Conservation (phyloP, 2,113 vertebrate genomes). For the Hyaena hyaena region DNA sequence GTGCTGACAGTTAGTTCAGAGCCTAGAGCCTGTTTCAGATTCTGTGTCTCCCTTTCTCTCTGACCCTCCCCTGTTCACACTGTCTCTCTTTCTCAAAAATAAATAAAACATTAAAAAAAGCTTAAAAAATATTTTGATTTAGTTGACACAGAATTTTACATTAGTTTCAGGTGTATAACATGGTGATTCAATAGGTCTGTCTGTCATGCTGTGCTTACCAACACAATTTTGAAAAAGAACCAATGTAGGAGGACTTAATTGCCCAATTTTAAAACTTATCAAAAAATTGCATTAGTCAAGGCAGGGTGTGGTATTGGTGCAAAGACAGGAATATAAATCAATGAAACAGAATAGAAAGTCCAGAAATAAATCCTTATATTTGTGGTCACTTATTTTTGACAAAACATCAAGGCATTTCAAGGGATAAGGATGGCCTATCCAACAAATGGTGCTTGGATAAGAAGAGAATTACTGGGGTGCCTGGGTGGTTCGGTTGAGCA, state of each 20-base stretch:
- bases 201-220: neutral
- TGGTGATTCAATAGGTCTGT: neutral
- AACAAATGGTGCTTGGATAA: neutral
- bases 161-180: neutral
- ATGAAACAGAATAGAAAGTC: neutral
- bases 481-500: no score
- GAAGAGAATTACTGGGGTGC: neutral
- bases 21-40: no score
- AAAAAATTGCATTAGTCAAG: neutral
- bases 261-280: neutral
- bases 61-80: no score
- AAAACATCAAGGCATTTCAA: slow-evolving; percentile 22
- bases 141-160: neutral
- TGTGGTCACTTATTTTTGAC: neutral
- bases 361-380: neutral
- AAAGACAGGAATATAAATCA: neutral
- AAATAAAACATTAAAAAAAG: no score
- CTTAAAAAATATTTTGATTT: neutral
- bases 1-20: no score
- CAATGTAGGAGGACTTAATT: neutral
- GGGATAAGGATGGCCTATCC: neutral
- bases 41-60: no score
- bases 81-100: no score
- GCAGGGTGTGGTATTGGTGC: neutral
- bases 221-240: neutral